These are phyloP conservation scores for Fregata magnificens DNA, from an alignment of 2,113 vertebrate species.

Conservation along the genomic window DNA sequence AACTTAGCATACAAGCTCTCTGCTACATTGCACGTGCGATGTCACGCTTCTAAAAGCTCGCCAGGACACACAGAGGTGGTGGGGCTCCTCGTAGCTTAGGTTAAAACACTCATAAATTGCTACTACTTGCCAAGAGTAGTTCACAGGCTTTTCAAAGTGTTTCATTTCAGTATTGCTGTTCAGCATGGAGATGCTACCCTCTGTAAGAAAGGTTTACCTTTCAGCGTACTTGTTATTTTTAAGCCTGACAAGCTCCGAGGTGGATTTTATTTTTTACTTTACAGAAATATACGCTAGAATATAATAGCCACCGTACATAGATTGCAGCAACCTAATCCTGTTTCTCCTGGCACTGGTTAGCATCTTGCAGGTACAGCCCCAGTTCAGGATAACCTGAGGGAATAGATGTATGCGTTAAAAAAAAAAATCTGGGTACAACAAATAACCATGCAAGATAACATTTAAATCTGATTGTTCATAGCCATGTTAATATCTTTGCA, in stretches of 20 bases:
- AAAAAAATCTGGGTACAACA: neutral
- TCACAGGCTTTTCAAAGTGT: neutral
- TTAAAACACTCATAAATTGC: neutral
- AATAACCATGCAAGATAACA: neutral
- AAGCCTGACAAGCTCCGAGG: neutral
- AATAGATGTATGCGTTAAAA: accelerated
- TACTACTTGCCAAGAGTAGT: neutral
- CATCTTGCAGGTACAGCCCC: neutral
- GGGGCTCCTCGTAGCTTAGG: too few relatives aligned
- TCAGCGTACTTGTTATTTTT: too few relatives aligned
- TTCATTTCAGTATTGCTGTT: neutral
- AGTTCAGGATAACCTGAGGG: neutral
- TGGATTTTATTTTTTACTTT: too few relatives aligned
- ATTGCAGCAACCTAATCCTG: neutral
- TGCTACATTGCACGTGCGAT: accelerated
- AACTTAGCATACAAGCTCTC: neutral
- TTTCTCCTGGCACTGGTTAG: neutral
- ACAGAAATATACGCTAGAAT: accelerated
- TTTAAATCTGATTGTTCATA: neutral
- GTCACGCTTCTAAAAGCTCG: neutral
- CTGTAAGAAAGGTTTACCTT: neutral
- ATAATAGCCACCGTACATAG: accelerated
- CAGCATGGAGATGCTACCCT: neutral
- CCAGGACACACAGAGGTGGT: accelerated
- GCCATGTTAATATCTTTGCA: accelerated